Conservation (phyloP, 1,140 invertebrate species). For the Zaprionus nigranus region DNA sequence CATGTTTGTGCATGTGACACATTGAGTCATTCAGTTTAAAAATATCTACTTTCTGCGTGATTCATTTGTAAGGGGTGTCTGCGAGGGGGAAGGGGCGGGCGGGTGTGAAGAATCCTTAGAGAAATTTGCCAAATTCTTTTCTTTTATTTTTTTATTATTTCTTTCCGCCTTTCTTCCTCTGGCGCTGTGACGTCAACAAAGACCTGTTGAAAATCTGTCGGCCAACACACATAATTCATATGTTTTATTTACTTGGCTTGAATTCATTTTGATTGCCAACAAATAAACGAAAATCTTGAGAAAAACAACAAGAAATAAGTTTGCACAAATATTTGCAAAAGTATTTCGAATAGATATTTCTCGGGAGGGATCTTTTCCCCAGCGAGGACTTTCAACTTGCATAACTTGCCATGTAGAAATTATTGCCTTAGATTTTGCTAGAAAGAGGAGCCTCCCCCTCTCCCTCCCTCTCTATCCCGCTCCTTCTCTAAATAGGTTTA, state of each 20-base stretch:
- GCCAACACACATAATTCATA: constrained; percentile 74
- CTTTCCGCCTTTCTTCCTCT: not conserved
- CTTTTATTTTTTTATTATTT: constrained; percentile 1
- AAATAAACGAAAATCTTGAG: constrained; percentile 17
- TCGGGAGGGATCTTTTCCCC: not conserved
- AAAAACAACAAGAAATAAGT: constrained; percentile 19
- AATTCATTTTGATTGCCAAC: constrained; percentile 56
- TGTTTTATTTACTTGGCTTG: constrained; percentile 76
- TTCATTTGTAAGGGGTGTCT: constrained; percentile 40
- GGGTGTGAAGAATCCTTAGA: constrained; percentile 23
- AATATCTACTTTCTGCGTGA: constrained; percentile 40
- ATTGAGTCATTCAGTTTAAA: constrained; percentile 62
- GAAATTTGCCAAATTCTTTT: constrained; percentile 21
- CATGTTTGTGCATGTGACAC: constrained; percentile 63
- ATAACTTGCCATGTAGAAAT: not conserved
- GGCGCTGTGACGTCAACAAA: constrained; percentile 50
- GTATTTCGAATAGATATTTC: constrained; percentile 8
- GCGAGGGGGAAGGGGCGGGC: not conserved
- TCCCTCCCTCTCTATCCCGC: no score
- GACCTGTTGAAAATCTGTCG: constrained; percentile 33
- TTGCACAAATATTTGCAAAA: constrained; percentile 46
- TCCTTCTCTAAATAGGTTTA: constrained; percentile 55
- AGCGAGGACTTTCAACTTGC: not conserved
- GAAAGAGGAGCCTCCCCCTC: not conserved
- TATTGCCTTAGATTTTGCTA: not conserved